Evolutionary conservation across 2,888 invertebrate genomes (phyloP).

Genomic region (Leucozona laternaria): DNA sequence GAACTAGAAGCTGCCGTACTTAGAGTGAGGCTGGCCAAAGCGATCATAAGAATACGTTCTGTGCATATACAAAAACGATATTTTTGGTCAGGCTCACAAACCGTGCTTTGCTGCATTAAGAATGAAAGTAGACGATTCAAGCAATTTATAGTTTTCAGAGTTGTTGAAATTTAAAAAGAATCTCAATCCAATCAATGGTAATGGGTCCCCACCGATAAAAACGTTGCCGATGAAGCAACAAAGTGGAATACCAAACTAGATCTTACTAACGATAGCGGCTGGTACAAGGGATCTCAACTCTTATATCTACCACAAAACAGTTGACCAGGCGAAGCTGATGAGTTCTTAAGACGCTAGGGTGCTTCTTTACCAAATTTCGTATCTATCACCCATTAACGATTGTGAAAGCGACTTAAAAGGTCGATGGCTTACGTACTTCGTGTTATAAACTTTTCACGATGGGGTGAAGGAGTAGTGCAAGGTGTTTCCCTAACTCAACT

Average conservation of each 20-base stretch:
- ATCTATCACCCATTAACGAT: not conserved
- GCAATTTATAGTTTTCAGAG: conserved; percentile 15
- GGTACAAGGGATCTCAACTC: conserved; percentile 2
- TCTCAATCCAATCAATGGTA: conserved; percentile 1
- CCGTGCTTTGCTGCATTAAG: conserved; percentile 4
- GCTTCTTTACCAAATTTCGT: not conserved
- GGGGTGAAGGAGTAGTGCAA: not conserved
- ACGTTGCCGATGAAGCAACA: conserved; percentile 43
- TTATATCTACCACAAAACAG: not conserved
- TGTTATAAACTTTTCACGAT: not conserved
- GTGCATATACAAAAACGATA: conserved; percentile 45
- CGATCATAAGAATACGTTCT: not conserved
- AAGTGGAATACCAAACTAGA: conserved; percentile 1
- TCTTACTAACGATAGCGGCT: not conserved
- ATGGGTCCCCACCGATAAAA: conserved; percentile 22
- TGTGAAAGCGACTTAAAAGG: not conserved
- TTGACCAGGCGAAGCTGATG: not conserved
- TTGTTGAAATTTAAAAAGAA: conserved; percentile 22
- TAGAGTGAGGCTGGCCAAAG: conserved; percentile 13
- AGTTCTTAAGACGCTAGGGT: not conserved
- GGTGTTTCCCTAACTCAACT: not conserved
- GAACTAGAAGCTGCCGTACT: conserved; percentile 32
- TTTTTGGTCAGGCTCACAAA: conserved; percentile 11
- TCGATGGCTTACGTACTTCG: conserved; percentile 18
- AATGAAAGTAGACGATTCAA: conserved; percentile 24